Percentiles rank a stretch among this genome's conserved stretches.
Evolutionary conservation across 2,113 vertebrate genomes (phyloP).

Genomic region (Mola mola): DNA sequence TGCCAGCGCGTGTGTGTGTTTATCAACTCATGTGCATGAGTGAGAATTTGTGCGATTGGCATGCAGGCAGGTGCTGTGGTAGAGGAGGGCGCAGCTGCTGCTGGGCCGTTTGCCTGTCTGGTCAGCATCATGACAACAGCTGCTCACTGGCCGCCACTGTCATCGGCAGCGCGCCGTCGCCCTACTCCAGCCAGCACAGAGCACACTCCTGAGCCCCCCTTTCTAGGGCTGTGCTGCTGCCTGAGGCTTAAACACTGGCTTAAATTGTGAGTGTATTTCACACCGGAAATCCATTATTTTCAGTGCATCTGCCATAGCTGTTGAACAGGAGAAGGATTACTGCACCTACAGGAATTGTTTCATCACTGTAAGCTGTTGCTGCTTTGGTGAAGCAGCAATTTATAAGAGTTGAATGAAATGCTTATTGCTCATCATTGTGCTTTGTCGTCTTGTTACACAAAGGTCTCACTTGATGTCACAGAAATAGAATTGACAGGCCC

Average conservation of each 20-base stretch:
- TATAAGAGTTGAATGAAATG: slow-evolving; percentile 49
- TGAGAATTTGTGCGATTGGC: slow-evolving; percentile 24
- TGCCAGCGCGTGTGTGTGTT: not conserved
- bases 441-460: slow-evolving; percentile 29
- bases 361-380: slow-evolving; percentile 62
- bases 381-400: slow-evolving; percentile 45
- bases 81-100: slow-evolving; percentile 71
- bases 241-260: slow-evolving; percentile 43
- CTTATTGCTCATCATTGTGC: slow-evolving; percentile 42
- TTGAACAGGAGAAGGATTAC: slow-evolving; percentile 69
- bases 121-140: slow-evolving; percentile 74
- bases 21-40: not conserved
- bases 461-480: slow-evolving; percentile 12
- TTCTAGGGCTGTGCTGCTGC: slow-evolving; percentile 10
- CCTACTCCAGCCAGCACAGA: slow-evolving; percentile 28
- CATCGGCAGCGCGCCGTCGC: slow-evolving; percentile 39
- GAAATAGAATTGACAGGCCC: slow-evolving; percentile 9
- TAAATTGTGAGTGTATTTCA: slow-evolving; percentile 56
- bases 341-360: slow-evolving; percentile 67
- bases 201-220: slow-evolving; percentile 12
- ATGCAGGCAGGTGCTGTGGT: slow-evolving; percentile 60
- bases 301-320: slow-evolving; percentile 38
- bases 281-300: slow-evolving; percentile 61
- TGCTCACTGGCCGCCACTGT: slow-evolving; percentile 60
- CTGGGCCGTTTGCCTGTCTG: slow-evolving; percentile 50